A percentile compares a stretch with the other conserved stretches of the same genome.
These are phyloP conservation scores for Myopa testacea DNA, from an alignment of 2,888 invertebrate species.

Conservation along the genomic window DNA sequence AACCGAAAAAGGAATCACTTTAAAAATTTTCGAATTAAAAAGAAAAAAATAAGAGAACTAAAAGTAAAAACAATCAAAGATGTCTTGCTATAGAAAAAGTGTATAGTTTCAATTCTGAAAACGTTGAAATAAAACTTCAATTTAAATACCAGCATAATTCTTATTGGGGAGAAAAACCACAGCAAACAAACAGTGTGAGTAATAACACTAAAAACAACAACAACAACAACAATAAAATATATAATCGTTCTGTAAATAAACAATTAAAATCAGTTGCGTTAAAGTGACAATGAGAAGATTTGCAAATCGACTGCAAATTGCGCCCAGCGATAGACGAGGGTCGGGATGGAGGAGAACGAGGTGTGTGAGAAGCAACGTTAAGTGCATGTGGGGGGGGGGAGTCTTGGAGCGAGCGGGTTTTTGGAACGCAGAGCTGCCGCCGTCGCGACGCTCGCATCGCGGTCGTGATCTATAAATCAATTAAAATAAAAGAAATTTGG, in stretches of 20 bases:
- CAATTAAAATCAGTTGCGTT: constrained; percentile 1
- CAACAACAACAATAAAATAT: no score
- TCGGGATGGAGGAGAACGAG: not conserved
- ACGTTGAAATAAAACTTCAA: constrained; percentile 5
- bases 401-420: not conserved
- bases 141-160: not conserved
- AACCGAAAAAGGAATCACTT: no score
- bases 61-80: no score
- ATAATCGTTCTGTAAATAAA: not conserved
- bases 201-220: no score
- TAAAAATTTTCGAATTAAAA: no score
- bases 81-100: no score
- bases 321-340: not conserved
- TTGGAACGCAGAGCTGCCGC: not conserved
- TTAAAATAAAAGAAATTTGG: no score
- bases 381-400: not conserved
- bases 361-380: not conserved
- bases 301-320: no score
- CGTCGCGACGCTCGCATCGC: not conserved
- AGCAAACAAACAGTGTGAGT: no score
- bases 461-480: not conserved
- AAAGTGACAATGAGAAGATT: not conserved
- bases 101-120: not conserved
- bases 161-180: no score
- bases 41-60: no score